Evolutionary conservation across 2,888 invertebrate species (phyloP).

Genomic region (Acleris cristana): DNA sequence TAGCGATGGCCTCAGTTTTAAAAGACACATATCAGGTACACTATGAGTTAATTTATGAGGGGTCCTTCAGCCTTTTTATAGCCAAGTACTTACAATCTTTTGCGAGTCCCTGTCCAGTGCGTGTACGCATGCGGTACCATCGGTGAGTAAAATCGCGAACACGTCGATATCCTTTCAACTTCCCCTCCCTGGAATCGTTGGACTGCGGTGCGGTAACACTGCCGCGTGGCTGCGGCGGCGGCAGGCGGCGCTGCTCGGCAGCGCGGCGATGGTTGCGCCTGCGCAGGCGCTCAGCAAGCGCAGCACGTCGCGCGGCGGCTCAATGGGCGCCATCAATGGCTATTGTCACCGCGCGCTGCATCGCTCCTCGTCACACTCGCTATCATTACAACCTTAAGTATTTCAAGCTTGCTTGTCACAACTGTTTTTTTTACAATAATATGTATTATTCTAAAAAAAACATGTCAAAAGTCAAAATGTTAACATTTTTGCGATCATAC

Average conservation of each 20-base stretch:
- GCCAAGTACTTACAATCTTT: no score
- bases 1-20: no score
- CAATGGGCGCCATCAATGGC: slow-evolving; percentile 4
- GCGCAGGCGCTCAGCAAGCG: slow-evolving; percentile 18
- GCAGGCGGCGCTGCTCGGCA: not conserved
- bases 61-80: no score
- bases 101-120: no score
- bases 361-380: slow-evolving; percentile 5
- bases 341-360: not conserved
- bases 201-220: not conserved
- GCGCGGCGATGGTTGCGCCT: slow-evolving; percentile 6
- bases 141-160: not conserved
- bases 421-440: not conserved
- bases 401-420: not conserved
- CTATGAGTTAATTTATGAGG: no score
- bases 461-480: no score
- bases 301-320: slow-evolving; percentile 24
- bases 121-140: not conserved
- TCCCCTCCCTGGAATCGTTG: not conserved
- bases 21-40: no score
- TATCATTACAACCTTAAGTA: not conserved
- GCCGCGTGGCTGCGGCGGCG: not conserved
- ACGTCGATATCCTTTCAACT: slow-evolving; percentile 12
- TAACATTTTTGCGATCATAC: no score
- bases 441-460: no score